These are phyloP conservation scores for Caranx melampygus DNA, from an alignment of 2,113 vertebrate species.

Conservation along the genomic window DNA sequence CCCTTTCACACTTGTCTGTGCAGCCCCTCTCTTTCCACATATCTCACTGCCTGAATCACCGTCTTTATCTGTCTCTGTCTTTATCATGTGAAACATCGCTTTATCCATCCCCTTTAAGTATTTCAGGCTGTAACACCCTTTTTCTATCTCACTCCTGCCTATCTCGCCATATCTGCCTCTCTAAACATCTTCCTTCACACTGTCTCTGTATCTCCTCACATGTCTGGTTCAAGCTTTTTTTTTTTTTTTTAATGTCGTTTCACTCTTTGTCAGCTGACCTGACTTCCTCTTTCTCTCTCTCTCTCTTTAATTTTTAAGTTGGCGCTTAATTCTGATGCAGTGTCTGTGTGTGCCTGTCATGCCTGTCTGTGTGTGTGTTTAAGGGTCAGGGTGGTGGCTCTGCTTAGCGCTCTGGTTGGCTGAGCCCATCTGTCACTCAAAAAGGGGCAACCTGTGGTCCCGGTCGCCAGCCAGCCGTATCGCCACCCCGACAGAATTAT, in stretches of 20 bases:
- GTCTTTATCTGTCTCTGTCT: constrained; percentile 62
- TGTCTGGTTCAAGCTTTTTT: constrained; percentile 10
- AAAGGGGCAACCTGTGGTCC: constrained; percentile 85
- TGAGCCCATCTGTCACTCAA: constrained; percentile 93
- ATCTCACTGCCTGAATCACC: constrained; percentile 60
- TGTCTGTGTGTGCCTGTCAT: constrained; percentile 85
- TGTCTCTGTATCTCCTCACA: constrained; percentile 14
- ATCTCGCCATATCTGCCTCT: constrained; percentile 63
- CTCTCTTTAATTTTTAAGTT: constrained; percentile 1
- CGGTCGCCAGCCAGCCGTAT: constrained; percentile 83
- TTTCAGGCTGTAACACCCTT: constrained; percentile 53
- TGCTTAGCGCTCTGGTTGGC: constrained; percentile 89
- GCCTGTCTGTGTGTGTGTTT: constrained; percentile 79
- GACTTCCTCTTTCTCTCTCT: neutral
- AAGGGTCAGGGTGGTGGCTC: constrained; percentile 67
- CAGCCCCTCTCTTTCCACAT: constrained; percentile 39
- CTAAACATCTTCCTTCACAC: constrained; percentile 51
- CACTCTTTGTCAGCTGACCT: constrained; percentile 17
- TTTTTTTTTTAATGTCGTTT: neutral
- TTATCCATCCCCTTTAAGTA: constrained; percentile 65
- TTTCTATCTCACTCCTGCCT: constrained; percentile 55
- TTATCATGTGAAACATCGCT: constrained; percentile 64
- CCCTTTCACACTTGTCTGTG: constrained; percentile 43
- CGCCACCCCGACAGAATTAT: constrained; percentile 86
- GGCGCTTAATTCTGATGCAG: constrained; percentile 77